Evolutionary conservation across 1,140 invertebrate species (phyloP).

Genomic region (Tetramorium parvispinum): DNA sequence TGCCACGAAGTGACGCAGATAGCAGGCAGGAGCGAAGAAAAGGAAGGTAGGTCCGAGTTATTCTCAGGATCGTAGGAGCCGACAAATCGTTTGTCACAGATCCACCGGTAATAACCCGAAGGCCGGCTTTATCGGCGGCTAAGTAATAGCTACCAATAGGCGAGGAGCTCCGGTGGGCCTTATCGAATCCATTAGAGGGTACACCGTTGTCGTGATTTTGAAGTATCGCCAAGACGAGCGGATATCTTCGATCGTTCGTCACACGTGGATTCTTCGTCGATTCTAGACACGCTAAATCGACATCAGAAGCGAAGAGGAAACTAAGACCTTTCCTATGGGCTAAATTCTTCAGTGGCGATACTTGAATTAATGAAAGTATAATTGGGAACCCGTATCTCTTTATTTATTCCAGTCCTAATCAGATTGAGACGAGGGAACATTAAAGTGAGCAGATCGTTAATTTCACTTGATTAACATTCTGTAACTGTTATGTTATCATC

Average conservation of each 20-base stretch:
- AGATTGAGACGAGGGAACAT: background rate
- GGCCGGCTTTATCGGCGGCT: constrained; percentile 73
- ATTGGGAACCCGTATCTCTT: background rate
- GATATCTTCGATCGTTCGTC: constrained; percentile 69
- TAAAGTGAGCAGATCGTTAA: background rate
- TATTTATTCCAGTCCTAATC: background rate
- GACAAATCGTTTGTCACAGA: constrained; percentile 73
- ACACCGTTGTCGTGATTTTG: constrained; percentile 69
- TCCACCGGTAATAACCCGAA: constrained; percentile 72
- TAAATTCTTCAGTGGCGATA: background rate
- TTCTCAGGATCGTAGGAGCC: constrained; percentile 36
- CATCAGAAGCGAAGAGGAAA: constrained; percentile 18
- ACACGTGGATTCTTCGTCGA: constrained; percentile 39
- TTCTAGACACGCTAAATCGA: constrained; percentile 43
- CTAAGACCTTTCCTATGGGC: background rate
- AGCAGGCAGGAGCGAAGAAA: constrained; percentile 10
- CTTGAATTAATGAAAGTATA: background rate
- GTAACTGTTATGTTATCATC: background rate
- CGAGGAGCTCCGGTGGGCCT: constrained; percentile 59
- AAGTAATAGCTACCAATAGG: constrained; percentile 81
- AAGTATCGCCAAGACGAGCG: constrained; percentile 55
- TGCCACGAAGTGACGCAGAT: constrained; percentile 52
- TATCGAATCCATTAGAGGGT: constrained; percentile 78
- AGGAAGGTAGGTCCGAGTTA: constrained; percentile 53
- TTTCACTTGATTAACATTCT: background rate